A percentile compares a stretch with the other conserved stretches of the same genome.
phyloP scores from a whole-genome alignment of 2,113 vertebrate genomes.

The Tyto alba region DNA sequence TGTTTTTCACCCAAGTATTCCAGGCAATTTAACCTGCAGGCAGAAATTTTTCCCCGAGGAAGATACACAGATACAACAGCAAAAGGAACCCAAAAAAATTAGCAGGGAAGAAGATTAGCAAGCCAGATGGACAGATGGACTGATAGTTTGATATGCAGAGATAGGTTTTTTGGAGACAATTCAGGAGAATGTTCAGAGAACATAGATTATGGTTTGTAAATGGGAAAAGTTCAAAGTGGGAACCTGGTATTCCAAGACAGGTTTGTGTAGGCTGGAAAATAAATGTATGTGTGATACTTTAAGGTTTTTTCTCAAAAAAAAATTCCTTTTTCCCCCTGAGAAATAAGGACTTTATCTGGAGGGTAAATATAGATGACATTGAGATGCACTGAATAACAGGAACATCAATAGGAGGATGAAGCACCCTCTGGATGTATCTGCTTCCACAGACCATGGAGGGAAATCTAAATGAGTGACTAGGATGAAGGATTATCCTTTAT shows the following conservation, averaged over 20 bases:
- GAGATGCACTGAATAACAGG: background rate
- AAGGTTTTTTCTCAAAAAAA: background rate
- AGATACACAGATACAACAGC: background rate
- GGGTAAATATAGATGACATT: background rate
- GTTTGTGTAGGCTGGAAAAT: background rate
- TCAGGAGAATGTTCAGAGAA: background rate
- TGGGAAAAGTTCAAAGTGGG: background rate
- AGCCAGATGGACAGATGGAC: constrained; percentile 46
- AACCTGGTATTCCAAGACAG: background rate
- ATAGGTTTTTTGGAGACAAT: background rate
- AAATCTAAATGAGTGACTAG: background rate
- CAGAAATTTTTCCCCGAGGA: background rate
- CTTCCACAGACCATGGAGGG: background rate
- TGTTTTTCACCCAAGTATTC: constrained; percentile 20
- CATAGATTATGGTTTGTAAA: background rate
- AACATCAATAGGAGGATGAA: background rate
- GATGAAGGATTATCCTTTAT: background rate
- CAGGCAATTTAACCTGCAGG: constrained; percentile 41
- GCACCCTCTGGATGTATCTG: background rate
- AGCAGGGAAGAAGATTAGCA: background rate
- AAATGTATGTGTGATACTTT: background rate
- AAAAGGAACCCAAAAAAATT: background rate
- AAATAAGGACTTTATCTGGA: background rate
- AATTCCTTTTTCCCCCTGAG: background rate
- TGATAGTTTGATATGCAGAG: background rate